Percentiles rank a stretch among this genome's conserved stretches.
Conservation (phyloP, 2,113 vertebrate genomes). For the Malurus alboscapulatus region DNA sequence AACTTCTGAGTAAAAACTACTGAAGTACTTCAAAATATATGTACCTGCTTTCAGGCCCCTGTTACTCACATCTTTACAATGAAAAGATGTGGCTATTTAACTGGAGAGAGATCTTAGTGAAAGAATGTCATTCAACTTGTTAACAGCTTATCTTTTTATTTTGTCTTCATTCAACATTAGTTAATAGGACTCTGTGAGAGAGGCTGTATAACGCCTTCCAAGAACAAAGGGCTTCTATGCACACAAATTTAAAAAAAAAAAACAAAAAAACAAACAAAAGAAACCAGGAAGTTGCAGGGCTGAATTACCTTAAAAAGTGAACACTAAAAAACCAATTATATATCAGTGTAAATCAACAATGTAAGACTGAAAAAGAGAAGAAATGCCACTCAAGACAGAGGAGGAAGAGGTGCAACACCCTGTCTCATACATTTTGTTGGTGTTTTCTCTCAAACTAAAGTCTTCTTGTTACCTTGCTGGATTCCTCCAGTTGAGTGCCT, state of each 20-base stretch:
- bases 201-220: not conserved
- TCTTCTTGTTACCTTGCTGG: conserved; percentile 81
- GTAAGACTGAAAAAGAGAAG: not conserved
- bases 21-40: not conserved
- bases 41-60: not conserved
- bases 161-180: conserved; percentile 40
- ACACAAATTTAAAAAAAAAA: not conserved
- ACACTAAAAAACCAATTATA: not conserved
- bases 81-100: not conserved
- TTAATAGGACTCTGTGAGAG: not conserved
- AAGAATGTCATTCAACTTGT: conserved; percentile 48
- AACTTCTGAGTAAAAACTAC: not conserved
- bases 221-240: not conserved
- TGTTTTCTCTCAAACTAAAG: not conserved
- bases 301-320: not conserved
- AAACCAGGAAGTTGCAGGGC: not conserved
- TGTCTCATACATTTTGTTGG: not conserved
- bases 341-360: not conserved
- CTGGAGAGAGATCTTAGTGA: not conserved
- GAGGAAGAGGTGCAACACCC: not conserved
- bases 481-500: conserved; percentile 95
- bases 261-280: not conserved
- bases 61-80: not conserved
- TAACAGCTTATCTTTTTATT: conserved; percentile 46
- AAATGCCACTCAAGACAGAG: conserved; percentile 2